Percentiles rank a stretch among this genome's conserved stretches.
phyloP scores from a whole-genome alignment of 2,888 invertebrate genomes.

The Eudemis profundana region DNA sequence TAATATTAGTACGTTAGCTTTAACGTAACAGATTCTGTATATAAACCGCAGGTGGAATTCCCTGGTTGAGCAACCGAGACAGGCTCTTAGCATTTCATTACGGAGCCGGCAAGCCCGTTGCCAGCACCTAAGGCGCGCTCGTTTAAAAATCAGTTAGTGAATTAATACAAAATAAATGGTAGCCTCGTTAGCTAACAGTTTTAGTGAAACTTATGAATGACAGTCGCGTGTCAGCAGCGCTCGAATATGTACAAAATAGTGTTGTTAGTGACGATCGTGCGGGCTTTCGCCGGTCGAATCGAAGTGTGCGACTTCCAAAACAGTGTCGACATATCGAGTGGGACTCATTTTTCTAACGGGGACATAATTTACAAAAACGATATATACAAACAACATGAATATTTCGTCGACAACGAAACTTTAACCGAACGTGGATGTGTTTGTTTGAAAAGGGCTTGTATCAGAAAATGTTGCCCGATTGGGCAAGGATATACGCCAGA shows the following conservation, averaged over 20 bases:
- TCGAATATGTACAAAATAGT: constrained; percentile 34
- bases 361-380: constrained; percentile 55
- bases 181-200: constrained; percentile 9
- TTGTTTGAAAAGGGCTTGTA: constrained; percentile 58
- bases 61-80: constrained; percentile 33
- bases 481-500: constrained; percentile 54
- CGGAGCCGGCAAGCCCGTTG: constrained; percentile 5
- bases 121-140: background rate
- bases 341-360: constrained; percentile 52
- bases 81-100: constrained; percentile 31
- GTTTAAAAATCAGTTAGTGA: constrained; percentile 5
- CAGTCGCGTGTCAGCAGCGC: constrained; percentile 25
- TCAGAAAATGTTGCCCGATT: constrained; percentile 66
- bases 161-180: constrained; percentile 26
- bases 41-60: constrained; percentile 26
- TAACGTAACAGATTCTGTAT: constrained; percentile 11
- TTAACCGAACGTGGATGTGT: constrained; percentile 58
- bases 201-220: constrained; percentile 16
- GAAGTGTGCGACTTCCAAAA: constrained; percentile 53
- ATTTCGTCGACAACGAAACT: constrained; percentile 54
- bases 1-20: constrained; percentile 19
- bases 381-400: constrained; percentile 56
- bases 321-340: constrained; percentile 60
- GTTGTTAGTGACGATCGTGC: constrained; percentile 49
- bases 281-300: constrained; percentile 38